These are phyloP conservation scores for Brienomyrus brachyistius DNA, from an alignment of 2,113 vertebrate species.

Conservation along the genomic window DNA sequence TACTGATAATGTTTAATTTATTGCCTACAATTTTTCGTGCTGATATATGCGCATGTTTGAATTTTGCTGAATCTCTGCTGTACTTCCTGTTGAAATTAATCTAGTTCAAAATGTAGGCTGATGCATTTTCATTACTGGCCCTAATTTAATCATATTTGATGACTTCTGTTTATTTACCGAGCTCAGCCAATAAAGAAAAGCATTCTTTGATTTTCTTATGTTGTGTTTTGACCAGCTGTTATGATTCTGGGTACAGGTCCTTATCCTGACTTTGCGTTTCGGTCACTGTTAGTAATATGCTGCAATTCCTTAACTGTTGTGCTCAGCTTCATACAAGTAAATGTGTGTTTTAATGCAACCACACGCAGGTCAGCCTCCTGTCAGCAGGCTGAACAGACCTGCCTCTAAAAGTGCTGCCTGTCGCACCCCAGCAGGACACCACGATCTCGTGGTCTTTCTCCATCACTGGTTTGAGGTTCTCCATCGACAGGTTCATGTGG, in stretches of 20 bases:
- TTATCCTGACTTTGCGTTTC: background rate
- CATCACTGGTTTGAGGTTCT: background rate
- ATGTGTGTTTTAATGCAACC: background rate
- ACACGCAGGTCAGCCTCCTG: too few relatives aligned
- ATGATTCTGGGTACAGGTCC: background rate
- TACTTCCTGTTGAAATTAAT: background rate
- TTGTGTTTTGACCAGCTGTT: background rate
- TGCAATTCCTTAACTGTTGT: background rate
- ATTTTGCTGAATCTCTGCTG: background rate
- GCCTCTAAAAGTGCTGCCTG: background rate
- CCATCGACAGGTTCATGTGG: background rate
- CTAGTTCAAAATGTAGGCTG: background rate
- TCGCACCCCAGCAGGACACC: background rate
- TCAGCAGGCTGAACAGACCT: background rate
- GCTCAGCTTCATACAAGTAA: background rate
- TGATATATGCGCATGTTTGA: slow-evolving; percentile 2
- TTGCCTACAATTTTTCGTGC: background rate
- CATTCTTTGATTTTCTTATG: background rate
- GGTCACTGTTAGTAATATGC: background rate
- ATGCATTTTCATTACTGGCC: background rate
- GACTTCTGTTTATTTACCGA: background rate
- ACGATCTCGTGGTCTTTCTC: background rate
- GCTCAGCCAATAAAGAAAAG: background rate
- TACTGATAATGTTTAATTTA: background rate
- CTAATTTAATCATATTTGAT: background rate